Evolutionary conservation across 2,797 vertebrate species (phyloP).

Genomic region (Betta splendens): DNA sequence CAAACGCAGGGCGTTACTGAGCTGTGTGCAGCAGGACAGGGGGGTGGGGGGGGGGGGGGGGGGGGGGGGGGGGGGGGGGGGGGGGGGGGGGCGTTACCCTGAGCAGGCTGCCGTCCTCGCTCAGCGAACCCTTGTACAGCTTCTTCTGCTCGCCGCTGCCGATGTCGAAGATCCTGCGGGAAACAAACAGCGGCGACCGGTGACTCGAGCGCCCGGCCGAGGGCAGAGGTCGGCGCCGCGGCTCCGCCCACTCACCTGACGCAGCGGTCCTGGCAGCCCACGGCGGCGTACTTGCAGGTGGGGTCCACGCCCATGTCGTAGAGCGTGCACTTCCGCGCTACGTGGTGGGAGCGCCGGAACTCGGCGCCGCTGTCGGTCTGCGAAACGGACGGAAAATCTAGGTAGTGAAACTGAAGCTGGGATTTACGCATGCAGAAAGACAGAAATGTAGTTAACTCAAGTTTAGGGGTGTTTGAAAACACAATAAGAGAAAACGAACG

Average conservation of each 20-base stretch:
- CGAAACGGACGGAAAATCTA: too few relatives aligned
- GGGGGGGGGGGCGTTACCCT: slow-evolving; percentile 81
- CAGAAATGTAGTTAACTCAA: background rate
- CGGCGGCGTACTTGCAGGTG: slow-evolving; percentile 90
- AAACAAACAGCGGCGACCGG: background rate
- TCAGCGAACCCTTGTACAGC: slow-evolving; percentile 91
- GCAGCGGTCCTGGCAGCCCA: slow-evolving; percentile 93
- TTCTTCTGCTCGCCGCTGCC: slow-evolving; percentile 97
- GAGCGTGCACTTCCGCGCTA: slow-evolving; percentile 90
- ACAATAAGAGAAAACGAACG: slow-evolving; percentile 10
- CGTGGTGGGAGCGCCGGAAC: slow-evolving; percentile 92
- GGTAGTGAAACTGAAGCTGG: too few relatives aligned
- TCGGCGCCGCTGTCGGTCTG: slow-evolving; percentile 87
- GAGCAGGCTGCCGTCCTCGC: slow-evolving; percentile 93
- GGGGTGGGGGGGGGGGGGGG: too few relatives aligned
- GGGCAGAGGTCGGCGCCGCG: too few relatives aligned
- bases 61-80: too few relatives aligned
- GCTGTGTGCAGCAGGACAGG: too few relatives aligned
- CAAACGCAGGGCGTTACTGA: slow-evolving; percentile 17
- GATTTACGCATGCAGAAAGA: too few relatives aligned
- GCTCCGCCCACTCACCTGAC: slow-evolving; percentile 83
- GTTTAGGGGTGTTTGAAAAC: slow-evolving; percentile 4
- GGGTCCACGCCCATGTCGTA: slow-evolving; percentile 94
- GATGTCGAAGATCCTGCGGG: slow-evolving; percentile 92
- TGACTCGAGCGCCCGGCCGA: too few relatives aligned